Evolutionary conservation across 2,888 invertebrate genomes (phyloP).

Genomic region (Saturnia japonica): DNA sequence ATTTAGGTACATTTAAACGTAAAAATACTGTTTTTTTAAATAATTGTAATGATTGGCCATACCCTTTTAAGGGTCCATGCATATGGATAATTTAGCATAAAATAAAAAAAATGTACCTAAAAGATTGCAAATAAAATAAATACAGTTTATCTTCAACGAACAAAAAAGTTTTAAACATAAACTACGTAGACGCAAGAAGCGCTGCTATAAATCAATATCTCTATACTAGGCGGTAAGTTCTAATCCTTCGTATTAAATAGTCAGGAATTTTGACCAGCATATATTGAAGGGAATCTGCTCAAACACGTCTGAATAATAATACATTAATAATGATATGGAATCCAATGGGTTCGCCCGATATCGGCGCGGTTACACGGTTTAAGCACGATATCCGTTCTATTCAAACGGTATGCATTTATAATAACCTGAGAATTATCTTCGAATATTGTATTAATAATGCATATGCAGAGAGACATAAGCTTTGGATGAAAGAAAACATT

Average conservation of each 20-base stretch:
- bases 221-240: neutral
- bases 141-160: neutral
- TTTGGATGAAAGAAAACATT: no score
- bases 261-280: neutral
- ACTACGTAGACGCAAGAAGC: neutral
- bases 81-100: no score
- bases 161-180: neutral
- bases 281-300: neutral
- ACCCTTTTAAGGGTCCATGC: no score
- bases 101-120: no score
- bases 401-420: neutral
- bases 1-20: no score
- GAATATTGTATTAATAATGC: no score
- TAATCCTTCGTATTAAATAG: neutral
- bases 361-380: neutral
- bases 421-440: neutral
- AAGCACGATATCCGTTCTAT: neutral
- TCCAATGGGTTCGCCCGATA: neutral
- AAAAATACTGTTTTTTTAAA: no score
- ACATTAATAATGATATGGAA: neutral
- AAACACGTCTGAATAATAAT: neutral
- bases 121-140: no score
- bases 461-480: no score
- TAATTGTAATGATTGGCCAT: no score
- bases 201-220: neutral